These are phyloP conservation scores for Sussaba pulchella DNA, from an alignment of 2,888 invertebrate genomes.

Conservation along the genomic window DNA sequence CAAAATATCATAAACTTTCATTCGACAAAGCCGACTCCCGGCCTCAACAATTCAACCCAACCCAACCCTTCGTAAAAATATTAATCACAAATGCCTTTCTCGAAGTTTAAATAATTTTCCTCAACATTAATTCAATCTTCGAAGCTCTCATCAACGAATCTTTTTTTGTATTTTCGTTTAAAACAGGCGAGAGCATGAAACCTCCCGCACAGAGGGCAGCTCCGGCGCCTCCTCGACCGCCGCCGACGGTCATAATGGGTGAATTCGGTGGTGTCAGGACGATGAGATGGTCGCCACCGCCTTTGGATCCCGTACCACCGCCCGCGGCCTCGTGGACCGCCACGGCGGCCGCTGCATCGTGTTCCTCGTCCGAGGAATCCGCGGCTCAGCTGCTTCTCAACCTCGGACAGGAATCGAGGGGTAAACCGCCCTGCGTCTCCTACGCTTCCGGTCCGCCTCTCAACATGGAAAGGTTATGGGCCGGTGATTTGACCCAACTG, in stretches of 20 bases:
- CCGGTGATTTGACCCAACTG: slow-evolving; percentile 93
- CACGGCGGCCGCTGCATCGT: slow-evolving; percentile 85
- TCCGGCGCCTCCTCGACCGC: slow-evolving; percentile 86
- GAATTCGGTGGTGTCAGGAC: slow-evolving; percentile 95
- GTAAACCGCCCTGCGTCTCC: slow-evolving; percentile 82
- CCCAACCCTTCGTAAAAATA: no score
- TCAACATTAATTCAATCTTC: no score
- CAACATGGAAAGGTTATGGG: slow-evolving; percentile 97
- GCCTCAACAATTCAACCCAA: no score
- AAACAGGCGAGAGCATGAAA: slow-evolving; percentile 82
- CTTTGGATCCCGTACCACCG: slow-evolving; percentile 84
- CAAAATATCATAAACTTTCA: no score
- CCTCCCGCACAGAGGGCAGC: slow-evolving; percentile 82
- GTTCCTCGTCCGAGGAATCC: slow-evolving; percentile 85
- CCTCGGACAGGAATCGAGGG: slow-evolving; percentile 89
- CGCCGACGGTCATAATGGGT: slow-evolving; percentile 97
- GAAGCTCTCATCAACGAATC: no score
- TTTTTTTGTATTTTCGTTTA: background rate
- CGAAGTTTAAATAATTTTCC: no score
- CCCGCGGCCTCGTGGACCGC: slow-evolving; percentile 86
- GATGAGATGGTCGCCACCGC: slow-evolving; percentile 89
- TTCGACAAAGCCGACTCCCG: no score
- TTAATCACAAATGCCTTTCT: no score
- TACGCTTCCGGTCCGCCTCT: slow-evolving; percentile 87
- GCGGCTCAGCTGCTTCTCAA: slow-evolving; percentile 90